Base-by-base conservation (phyloP, 2,888 invertebrate genomes). In the Coenonympha arcania region DNA sequence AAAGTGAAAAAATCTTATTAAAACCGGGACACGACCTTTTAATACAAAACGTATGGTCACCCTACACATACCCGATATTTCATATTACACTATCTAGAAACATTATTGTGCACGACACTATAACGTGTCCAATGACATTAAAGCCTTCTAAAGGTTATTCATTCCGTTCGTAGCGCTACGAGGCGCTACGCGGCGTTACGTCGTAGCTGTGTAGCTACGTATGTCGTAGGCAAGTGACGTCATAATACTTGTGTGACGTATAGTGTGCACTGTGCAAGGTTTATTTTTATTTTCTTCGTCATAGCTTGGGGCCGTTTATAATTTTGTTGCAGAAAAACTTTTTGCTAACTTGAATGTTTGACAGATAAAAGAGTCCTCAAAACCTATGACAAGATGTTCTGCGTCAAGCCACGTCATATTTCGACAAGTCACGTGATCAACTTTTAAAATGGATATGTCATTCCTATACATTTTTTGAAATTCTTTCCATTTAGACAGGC, bases 91-190 rank as follows among this genome's bases (percentile, higher is more conserved):
- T 49, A 43, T 24, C 1, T 11, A n/a, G n/a, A 28, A 43, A 41
- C 54, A 47, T 47, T 54, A 50, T 54, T 54, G 50, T 39, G 15
- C 40, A 36, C 20, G 36, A 36, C 55, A 47, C 44, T 52, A 50
- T 50, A 50, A 47, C 43, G 52, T 50, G 52, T 55, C 47, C 55
- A 52, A 55, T 55, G 52, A 55, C 50, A 55, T 55, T 55, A 55
- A 39, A 43, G 37, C 46, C 40, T 47, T 50, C 24, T 46, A 50
- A 55, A 55, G 52, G 55, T 55, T 55, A 55, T 50, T 52, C 26
- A 44, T 26, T 44, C 46, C 30, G 30, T 26, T 33, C 44, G 39
- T 51, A 52, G 52, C 42, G 34, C 42, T 34, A 44, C 37, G 48
- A 22, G 37, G 52, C n/a, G n/a, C n/a, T n/a, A n/a, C n/a, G n/a